phyloP scores from a whole-genome alignment of 2,888 invertebrate genomes.

The Seira ritae region DNA sequence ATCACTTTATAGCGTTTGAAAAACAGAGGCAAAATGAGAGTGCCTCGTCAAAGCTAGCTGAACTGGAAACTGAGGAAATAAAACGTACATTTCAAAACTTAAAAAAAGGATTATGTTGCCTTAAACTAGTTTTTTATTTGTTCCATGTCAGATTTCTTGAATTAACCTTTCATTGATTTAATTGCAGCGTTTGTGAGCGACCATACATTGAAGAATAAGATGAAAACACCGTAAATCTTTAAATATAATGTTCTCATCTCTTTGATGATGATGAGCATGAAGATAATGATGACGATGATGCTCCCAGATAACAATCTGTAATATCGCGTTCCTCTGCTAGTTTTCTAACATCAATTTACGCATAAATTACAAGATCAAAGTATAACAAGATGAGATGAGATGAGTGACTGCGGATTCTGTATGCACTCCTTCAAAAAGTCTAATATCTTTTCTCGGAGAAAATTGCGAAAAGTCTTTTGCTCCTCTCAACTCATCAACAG shows the following conservation, averaged over 20 bases:
- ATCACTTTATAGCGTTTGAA: too few relatives aligned
- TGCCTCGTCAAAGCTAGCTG: constrained; percentile 5
- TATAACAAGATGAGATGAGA: neutral
- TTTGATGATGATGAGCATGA: too few relatives aligned
- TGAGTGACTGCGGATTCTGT: neutral
- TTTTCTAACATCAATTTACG: constrained; percentile 8
- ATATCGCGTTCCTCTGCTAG: neutral
- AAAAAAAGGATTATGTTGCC: neutral
- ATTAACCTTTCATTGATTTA: constrained; percentile 52
- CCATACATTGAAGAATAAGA: neutral
- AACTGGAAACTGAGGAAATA: constrained; percentile 47
- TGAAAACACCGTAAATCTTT: constrained; percentile 32
- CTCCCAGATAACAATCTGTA: constrained; percentile 28
- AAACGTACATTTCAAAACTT: constrained; percentile 23
- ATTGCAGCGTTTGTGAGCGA: constrained; percentile 41
- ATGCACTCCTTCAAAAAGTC: neutral
- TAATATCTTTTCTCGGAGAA: neutral
- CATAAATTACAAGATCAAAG: constrained; percentile 30
- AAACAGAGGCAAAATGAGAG: too few relatives aligned
- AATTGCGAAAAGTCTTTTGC: neutral
- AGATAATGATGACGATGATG: neutral
- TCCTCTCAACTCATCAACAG: neutral
- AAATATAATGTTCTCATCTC: neutral
- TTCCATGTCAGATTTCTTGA: constrained; percentile 32
- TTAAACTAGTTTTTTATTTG: constrained; percentile 36